Base-by-base conservation (phyloP, 2,797 vertebrate genomes). In the Acanthis flammea region DNA sequence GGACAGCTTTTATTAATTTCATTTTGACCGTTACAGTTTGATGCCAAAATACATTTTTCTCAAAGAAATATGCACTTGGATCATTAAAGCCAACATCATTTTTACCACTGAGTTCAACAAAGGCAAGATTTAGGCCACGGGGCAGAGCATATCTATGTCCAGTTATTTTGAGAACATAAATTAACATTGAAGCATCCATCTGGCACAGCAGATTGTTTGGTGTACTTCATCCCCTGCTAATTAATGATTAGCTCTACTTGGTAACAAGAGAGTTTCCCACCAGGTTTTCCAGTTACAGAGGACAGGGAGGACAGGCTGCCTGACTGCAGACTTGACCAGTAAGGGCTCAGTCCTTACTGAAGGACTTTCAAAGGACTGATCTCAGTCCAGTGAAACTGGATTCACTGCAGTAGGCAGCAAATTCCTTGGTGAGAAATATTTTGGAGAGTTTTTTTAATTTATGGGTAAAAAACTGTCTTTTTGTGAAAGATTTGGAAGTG, bases 171-270 rank as follows among this genome's bases (percentile, higher is more conserved):
- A 89, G 74, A 84, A 87, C 55, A 84, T 47, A 86, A 95, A 94
- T 92, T 87, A 94, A 91, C 74, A 70, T 7, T 60, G 88, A 95
- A 79, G 71, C 48, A 91, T 95, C 94, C 94, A 96, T 93, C 95
- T 94, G 91, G 91, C 86, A 60, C 6, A 91, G 85, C 89, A 96
- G 95, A 93, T 82, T 91, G 91, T 86, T 88, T 87, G 84, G 73
- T 94, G 94, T 80, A 87, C 86, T 91, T 76, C 30, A 28, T 85
- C 86, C 86, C 74, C 66, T 75, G 88, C 88, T 95, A 94, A 96
- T 96, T 92, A 94, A 96, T 89, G 63, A 95, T 93, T 93, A 93
- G 71, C 60, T 92, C 71, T 79, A 62, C 80, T 65, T 60, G 55
- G 91, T 62, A 94, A 70, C 27, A 28, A 31, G 54, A 86, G 86